These are phyloP conservation scores for Apteryx owenii DNA, from an alignment of 2,113 vertebrate genomes.

Conservation along the genomic window DNA sequence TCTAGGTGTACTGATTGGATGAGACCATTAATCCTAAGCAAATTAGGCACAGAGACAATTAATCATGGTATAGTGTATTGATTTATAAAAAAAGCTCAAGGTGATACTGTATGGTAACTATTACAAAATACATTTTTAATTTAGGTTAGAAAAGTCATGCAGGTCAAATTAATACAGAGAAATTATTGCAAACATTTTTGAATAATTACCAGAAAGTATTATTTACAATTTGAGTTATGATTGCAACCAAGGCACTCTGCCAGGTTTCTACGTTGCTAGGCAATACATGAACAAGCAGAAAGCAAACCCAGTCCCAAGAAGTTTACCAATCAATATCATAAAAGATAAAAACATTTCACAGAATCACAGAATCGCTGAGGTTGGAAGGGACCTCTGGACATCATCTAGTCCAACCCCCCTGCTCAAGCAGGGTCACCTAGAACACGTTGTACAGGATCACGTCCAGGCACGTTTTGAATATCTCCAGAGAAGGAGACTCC, in stretches of 20 bases:
- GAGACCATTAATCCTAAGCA: slow-evolving; percentile 42
- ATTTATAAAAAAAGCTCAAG: neutral
- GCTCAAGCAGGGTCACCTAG: too few relatives aligned
- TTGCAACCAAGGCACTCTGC: neutral
- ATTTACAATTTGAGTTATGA: neutral
- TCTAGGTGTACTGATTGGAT: neutral
- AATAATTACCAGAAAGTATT: neutral
- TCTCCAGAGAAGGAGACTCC: too few relatives aligned
- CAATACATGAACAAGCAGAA: neutral
- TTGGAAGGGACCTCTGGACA: too few relatives aligned
- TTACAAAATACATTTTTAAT: slow-evolving; percentile 12
- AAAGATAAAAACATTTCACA: neutral
- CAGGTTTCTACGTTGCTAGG: neutral
- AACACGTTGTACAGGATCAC: too few relatives aligned
- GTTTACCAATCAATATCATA: neutral
- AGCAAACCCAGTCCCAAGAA: neutral
- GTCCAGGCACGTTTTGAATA: too few relatives aligned
- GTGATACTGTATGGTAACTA: neutral
- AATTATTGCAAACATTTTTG: neutral
- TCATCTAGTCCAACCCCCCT: too few relatives aligned
- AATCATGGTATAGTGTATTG: neutral
- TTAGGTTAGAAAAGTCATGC: neutral
- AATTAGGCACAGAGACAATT: slow-evolving; percentile 10
- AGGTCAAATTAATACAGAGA: neutral
- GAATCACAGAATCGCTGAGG: too few relatives aligned